Evolutionary conservation across 2,888 invertebrate species (phyloP).

Genomic region (Tetropium fuscum): DNA sequence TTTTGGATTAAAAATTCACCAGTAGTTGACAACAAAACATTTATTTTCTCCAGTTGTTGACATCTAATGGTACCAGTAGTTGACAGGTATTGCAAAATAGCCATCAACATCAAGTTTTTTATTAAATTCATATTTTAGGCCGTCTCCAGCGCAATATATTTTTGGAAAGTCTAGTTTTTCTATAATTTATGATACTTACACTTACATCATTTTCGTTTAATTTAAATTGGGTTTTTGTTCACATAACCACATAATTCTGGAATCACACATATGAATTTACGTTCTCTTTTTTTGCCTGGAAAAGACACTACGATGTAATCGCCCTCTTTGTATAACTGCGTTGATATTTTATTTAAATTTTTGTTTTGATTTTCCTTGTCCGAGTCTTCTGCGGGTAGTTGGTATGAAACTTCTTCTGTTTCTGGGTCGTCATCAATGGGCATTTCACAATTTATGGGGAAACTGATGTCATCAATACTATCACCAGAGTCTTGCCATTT

Average conservation of each 20-base stretch:
- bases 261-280: constrained; percentile 14
- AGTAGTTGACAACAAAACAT: too few relatives aligned
- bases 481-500: too few relatives aligned
- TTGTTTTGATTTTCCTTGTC: constrained; percentile 3
- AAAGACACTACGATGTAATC: constrained; percentile 25
- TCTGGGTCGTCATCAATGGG: too few relatives aligned
- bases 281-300: constrained; percentile 14
- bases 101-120: constrained; percentile 16
- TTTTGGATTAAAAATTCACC: not conserved
- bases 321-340: constrained; percentile 13
- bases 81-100: too few relatives aligned
- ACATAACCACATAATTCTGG: not conserved
- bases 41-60: constrained; percentile 6
- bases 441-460: too few relatives aligned
- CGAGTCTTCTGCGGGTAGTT: not conserved
- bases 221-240: constrained; percentile 17
- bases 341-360: not conserved
- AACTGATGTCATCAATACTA: not conserved
- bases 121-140: constrained; percentile 21
- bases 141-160: constrained; percentile 16
- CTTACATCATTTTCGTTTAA: constrained; percentile 23
- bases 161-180: constrained; percentile 18
- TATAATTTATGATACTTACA: constrained; percentile 14
- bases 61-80: not conserved
- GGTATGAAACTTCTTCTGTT: not conserved